phyloP scores from a whole-genome alignment of 2,113 vertebrate species.

The Leptobrachium ailaonicum region DNA sequence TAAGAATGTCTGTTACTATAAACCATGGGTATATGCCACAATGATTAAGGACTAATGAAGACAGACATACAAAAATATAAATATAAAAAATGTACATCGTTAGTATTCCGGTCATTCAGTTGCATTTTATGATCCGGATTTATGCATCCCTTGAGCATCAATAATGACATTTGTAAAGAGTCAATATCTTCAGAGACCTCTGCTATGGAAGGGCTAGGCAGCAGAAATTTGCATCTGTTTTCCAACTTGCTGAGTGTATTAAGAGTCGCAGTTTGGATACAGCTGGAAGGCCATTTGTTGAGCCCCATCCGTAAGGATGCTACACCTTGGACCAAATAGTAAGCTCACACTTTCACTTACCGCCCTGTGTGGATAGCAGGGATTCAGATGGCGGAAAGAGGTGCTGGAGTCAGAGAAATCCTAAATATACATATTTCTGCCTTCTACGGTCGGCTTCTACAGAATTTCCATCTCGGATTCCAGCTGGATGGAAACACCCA shows the following conservation, averaged over 20 bases:
- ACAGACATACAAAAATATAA: too few relatives aligned
- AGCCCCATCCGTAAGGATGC: slow-evolving; percentile 13
- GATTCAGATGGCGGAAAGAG: neutral
- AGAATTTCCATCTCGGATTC: slow-evolving; percentile 47
- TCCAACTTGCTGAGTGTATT: too few relatives aligned
- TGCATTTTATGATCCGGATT: too few relatives aligned
- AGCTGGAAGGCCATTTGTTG: neutral
- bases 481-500: slow-evolving; percentile 49
- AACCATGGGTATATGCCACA: too few relatives aligned
- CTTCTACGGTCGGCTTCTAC: slow-evolving; percentile 42
- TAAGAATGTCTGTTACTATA: too few relatives aligned
- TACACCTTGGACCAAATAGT: neutral
- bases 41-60: too few relatives aligned
- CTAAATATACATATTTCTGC: slow-evolving; percentile 37
- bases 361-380: neutral
- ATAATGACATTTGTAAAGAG: neutral
- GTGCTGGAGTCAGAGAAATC: slow-evolving; percentile 12
- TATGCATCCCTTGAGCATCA: too few relatives aligned
- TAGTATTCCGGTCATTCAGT: too few relatives aligned
- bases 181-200: neutral
- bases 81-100: too few relatives aligned
- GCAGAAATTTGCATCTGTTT: too few relatives aligned
- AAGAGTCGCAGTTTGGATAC: neutral
- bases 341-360: neutral
- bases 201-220: neutral